Conservation (phyloP, 2,888 invertebrate species). For the Scaeva pyrastri region DNA sequence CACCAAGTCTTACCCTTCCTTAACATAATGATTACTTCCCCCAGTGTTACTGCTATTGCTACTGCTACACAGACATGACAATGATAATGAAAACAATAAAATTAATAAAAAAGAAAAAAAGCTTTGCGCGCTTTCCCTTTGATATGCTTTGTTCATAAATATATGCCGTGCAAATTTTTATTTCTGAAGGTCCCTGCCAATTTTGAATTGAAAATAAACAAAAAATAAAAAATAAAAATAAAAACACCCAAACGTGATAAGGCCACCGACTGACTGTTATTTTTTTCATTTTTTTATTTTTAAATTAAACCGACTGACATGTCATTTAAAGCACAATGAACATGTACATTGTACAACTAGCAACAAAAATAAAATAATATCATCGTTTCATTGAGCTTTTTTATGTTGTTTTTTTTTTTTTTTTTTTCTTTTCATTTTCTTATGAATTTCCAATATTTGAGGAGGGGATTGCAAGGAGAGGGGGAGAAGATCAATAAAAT, state of each 20-base stretch:
- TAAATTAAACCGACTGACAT: constrained; percentile 62
- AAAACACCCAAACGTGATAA: constrained; percentile 74
- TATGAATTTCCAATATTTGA: constrained; percentile 54
- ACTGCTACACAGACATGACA: constrained; percentile 39
- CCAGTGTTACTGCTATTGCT: not conserved
- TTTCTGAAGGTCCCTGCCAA: constrained; percentile 66
- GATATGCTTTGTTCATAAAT: constrained; percentile 41
- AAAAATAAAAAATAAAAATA: constrained; percentile 3
- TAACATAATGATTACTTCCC: not conserved
- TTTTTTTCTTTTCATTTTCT: not conserved
- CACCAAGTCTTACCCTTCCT: constrained; percentile 2
- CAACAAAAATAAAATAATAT: constrained; percentile 12
- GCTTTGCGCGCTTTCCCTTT: constrained; percentile 65
- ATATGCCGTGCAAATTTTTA: constrained; percentile 63
- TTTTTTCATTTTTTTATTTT: too few species aligned
- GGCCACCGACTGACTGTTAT: constrained; percentile 56
- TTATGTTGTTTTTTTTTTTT: not conserved
- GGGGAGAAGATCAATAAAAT: constrained; percentile 21
- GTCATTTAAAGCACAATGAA: constrained; percentile 47
- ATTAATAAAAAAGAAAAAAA: constrained; percentile 45
- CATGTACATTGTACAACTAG: constrained; percentile 35
- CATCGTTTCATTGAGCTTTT: constrained; percentile 66
- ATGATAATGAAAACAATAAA: constrained; percentile 67
- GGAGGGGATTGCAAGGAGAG: constrained; percentile 9
- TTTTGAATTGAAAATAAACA: constrained; percentile 19